These are phyloP conservation scores for Brenthis ino DNA, from an alignment of 2,888 invertebrate species.

Conservation along the genomic window DNA sequence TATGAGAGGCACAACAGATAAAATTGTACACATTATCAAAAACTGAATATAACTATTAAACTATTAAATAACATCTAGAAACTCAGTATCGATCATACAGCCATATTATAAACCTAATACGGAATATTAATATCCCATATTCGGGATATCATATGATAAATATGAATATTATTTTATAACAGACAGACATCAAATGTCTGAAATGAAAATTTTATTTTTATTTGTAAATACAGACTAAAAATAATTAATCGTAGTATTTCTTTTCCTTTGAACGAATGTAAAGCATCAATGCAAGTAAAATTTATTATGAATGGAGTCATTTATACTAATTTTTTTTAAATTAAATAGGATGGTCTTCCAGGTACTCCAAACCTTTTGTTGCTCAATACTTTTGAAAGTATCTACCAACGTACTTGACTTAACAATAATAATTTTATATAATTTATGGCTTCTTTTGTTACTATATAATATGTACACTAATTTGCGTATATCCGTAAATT, in stretches of 20 bases:
- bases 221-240: too few species aligned
- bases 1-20: too few species aligned
- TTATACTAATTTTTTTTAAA: conserved; percentile 21
- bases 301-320: conserved; percentile 16
- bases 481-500: conserved; percentile 14
- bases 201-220: too few species aligned
- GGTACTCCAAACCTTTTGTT: conserved; percentile 33
- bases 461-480: not conserved
- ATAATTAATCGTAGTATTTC: not conserved
- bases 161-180: too few species aligned
- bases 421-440: conserved; percentile 2
- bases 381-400: conserved; percentile 20
- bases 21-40: too few species aligned
- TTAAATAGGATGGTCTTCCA: conserved; percentile 16
- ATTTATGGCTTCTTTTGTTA: conserved; percentile 11
- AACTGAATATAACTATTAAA: too few species aligned
- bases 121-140: too few species aligned
- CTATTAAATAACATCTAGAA: too few species aligned
- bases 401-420: conserved; percentile 25
- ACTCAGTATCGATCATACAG: too few species aligned
- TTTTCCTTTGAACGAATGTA: not conserved
- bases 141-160: too few species aligned
- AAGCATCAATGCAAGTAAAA: conserved; percentile 13
- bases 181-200: too few species aligned
- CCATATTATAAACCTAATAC: too few species aligned